These are phyloP conservation scores for Folsomia candida DNA, from an alignment of 2,888 invertebrate genomes.

Conservation along the genomic window DNA sequence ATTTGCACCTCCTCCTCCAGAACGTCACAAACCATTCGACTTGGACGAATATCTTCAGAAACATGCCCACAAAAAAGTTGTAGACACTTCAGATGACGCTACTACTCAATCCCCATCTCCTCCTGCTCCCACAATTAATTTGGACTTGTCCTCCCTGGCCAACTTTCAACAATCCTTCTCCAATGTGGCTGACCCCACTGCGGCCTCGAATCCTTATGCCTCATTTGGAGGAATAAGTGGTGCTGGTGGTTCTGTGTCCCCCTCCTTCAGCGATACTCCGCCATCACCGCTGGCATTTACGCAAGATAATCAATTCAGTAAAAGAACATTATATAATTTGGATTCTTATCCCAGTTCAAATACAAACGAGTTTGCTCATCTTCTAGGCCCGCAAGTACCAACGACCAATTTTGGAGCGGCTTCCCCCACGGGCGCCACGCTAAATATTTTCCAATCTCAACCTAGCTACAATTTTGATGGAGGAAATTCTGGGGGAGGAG, in stretches of 20 bases:
- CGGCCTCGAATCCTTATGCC: background rate
- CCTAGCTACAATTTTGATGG: conserved; percentile 22
- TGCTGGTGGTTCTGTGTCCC: background rate
- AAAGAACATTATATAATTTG: conserved; percentile 34
- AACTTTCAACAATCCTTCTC: conserved; percentile 1
- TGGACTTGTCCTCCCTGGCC: background rate
- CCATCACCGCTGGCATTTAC: background rate
- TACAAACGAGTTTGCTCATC: conserved; percentile 41
- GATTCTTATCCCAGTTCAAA: conserved; percentile 26
- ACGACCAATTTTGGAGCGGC: conserved; percentile 35
- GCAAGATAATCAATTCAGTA: conserved; percentile 35
- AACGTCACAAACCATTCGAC: background rate
- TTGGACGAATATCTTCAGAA: background rate
- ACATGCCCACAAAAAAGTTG: background rate
- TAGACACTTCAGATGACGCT: too few relatives aligned
- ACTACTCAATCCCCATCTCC: background rate
- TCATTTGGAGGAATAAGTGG: background rate
- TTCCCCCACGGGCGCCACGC: conserved; percentile 36
- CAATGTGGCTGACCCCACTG: background rate
- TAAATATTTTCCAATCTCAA: conserved; percentile 24
- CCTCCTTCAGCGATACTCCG: background rate
- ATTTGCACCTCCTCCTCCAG: conserved; percentile 15
- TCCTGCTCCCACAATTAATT: background rate
- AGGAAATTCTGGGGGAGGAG: background rate
- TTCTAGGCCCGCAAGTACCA: conserved; percentile 33